A percentile compares a stretch with the other conserved stretches of the same genome.
These are phyloP conservation scores for Acrocephalus arundinaceus DNA, from an alignment of 2,113 vertebrate species.

Conservation along the genomic window DNA sequence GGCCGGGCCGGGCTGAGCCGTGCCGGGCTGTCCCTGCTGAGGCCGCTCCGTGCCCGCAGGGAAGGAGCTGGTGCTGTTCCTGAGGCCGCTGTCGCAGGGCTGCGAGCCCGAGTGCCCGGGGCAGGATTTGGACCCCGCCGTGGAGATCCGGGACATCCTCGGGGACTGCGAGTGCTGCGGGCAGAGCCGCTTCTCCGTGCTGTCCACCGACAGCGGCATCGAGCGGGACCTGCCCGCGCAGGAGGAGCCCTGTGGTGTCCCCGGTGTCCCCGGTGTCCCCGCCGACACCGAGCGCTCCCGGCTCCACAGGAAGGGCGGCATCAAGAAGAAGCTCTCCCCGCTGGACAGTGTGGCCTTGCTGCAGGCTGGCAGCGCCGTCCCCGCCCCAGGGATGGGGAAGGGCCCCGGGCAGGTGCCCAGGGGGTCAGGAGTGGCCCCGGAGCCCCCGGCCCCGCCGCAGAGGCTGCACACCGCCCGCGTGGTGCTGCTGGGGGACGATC, in stretches of 20 bases:
- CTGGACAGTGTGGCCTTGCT: slow-evolving; percentile 77
- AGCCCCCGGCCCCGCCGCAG: slow-evolving; percentile 69
- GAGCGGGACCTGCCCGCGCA: slow-evolving; percentile 80
- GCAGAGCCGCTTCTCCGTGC: slow-evolving; percentile 81
- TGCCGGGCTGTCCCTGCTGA: rapidly evolving
- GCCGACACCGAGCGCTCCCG: slow-evolving; percentile 46
- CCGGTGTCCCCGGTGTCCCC: too few species aligned
- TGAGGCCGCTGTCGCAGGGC: slow-evolving; percentile 71
- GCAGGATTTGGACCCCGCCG: slow-evolving; percentile 66
- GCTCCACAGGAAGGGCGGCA: slow-evolving; percentile 81
- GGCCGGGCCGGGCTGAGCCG: not conserved
- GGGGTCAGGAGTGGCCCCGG: not conserved
- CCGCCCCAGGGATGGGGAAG: not conserved
- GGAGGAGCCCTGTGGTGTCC: slow-evolving; percentile 38
- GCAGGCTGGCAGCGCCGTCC: slow-evolving; percentile 73
- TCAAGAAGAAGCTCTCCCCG: slow-evolving; percentile 79
- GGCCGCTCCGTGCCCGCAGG: slow-evolving; percentile 67
- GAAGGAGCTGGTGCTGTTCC: slow-evolving; percentile 84
- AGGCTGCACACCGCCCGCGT: slow-evolving; percentile 85
- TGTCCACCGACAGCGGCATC: slow-evolving; percentile 92
- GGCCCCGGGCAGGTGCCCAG: slow-evolving; percentile 60
- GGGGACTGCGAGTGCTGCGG: slow-evolving; percentile 51
- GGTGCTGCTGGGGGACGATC: slow-evolving; percentile 86
- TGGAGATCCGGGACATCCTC: slow-evolving; percentile 78
- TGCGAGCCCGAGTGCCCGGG: slow-evolving; percentile 67